phyloP scores from a whole-genome alignment of 2,888 invertebrate species.

The Stomorhina lunata region DNA sequence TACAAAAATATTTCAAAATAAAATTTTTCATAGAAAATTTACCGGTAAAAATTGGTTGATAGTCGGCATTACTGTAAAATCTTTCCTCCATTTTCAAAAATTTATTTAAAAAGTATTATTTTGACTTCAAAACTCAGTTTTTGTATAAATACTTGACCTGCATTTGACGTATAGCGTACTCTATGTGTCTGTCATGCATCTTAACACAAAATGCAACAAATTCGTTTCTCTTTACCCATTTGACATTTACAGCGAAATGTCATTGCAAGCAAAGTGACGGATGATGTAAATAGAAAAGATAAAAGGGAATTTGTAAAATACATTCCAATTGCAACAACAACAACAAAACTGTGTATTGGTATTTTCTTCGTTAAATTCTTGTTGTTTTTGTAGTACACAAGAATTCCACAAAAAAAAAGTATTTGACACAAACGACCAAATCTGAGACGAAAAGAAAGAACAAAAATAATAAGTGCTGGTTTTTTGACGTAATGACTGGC shows the following conservation, averaged over 20 bases:
- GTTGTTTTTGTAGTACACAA: slow-evolving; percentile 1
- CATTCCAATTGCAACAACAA: background rate
- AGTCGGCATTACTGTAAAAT: no score
- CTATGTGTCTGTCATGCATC: background rate
- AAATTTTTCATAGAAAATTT: no score
- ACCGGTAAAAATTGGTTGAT: no score
- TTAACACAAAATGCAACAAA: background rate
- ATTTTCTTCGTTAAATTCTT: background rate
- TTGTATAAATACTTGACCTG: no score
- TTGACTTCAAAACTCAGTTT: no score
- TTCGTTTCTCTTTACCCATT: background rate
- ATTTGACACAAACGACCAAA: background rate
- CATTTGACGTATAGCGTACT: no score
- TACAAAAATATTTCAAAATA: no score
- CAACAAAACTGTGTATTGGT: background rate
- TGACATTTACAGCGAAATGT: background rate
- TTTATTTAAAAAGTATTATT: no score
- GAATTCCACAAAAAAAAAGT: background rate
- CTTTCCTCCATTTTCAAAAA: no score
- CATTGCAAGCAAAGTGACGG: background rate
- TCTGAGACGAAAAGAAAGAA: background rate
- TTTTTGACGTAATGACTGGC: slow-evolving; percentile 54
- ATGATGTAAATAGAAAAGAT: slow-evolving; percentile 16
- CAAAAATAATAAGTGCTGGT: slow-evolving; percentile 21
- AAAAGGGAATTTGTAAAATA: background rate